These are phyloP conservation scores for Mesembrinibis cayennensis DNA, from an alignment of 2,113 vertebrate species.

Conservation along the genomic window DNA sequence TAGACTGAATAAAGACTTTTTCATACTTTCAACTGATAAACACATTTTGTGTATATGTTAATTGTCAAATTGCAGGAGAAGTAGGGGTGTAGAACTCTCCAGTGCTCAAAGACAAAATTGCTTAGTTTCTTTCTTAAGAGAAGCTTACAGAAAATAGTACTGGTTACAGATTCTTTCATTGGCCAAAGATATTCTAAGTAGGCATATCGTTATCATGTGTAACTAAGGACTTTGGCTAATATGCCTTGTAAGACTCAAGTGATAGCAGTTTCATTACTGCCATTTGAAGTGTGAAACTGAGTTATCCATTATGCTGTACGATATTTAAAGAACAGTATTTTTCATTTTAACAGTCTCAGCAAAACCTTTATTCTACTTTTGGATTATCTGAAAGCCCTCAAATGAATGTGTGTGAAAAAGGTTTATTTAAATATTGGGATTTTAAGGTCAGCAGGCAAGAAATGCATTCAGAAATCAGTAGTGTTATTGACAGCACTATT, in stretches of 20 bases:
- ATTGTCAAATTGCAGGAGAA: not conserved
- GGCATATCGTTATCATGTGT: not conserved
- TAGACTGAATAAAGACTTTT: not conserved
- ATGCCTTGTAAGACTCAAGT: not conserved
- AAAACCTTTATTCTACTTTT: not conserved
- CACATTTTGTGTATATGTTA: fast-evolving
- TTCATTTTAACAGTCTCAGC: not conserved
- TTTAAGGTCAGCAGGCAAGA: not conserved
- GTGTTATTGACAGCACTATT: not conserved
- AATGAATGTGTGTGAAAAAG: not conserved
- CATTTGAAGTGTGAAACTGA: not conserved
- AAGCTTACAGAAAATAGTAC: not conserved
- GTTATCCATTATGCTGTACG: not conserved
- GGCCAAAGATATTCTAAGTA: not conserved
- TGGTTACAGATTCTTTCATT: not conserved
- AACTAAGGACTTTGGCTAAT: not conserved
- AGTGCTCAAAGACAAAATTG: not conserved
- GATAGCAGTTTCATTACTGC: not conserved
- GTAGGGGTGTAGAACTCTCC: not conserved
- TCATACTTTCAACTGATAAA: not conserved
- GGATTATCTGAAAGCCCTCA: not conserved
- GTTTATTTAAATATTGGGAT: not conserved
- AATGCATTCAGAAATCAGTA: not conserved
- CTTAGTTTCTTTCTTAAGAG: not conserved
- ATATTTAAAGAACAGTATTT: not conserved